phyloP scores from a whole-genome alignment of 2,888 invertebrate species.

The Standfussiana lucernea region DNA sequence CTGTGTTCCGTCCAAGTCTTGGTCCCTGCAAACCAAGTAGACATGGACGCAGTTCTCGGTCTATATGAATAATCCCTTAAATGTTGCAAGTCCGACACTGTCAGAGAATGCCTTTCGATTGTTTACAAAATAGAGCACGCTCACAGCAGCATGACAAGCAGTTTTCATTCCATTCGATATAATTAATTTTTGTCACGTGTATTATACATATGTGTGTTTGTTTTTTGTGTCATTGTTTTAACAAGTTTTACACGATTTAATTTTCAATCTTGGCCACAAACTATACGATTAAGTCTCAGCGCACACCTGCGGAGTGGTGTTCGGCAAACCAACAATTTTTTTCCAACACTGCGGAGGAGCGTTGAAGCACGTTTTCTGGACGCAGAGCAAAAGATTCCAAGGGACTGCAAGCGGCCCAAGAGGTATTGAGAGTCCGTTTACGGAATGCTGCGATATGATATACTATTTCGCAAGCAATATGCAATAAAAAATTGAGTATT shows the following conservation, averaged over 20 bases:
- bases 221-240: too few relatives aligned
- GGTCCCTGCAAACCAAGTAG: not conserved
- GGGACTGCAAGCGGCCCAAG: not conserved
- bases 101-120: not conserved
- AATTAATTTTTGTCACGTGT: not conserved
- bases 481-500: too few relatives aligned
- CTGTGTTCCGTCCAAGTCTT: not conserved
- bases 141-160: constrained; percentile 1
- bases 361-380: not conserved
- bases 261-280: not conserved
- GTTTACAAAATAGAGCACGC: not conserved
- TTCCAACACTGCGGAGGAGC: not conserved
- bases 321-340: not conserved
- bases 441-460: not conserved
- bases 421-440: not conserved
- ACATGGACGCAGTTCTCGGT: not conserved
- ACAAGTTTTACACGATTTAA: not conserved
- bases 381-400: not conserved
- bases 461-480: too few relatives aligned
- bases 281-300: not conserved
- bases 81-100: not conserved
- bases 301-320: not conserved
- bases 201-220: too few relatives aligned
- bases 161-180: not conserved
- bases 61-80: not conserved